Conservation (phyloP, 1,140 invertebrate genomes). For the Neelides sp. region DNA sequence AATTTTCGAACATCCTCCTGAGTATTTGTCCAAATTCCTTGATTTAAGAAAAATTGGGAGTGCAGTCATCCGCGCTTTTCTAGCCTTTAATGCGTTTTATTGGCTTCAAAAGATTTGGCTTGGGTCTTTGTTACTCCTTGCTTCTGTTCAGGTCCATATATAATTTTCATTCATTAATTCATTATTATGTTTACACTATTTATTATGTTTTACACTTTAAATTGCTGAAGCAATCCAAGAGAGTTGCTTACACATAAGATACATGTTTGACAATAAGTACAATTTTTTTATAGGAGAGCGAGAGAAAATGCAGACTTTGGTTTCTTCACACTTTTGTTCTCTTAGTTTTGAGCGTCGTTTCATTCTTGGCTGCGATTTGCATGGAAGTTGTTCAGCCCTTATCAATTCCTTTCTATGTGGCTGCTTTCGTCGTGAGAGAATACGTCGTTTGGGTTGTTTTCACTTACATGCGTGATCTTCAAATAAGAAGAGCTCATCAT, state of each 20-base stretch:
- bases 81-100: not conserved
- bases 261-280: not conserved
- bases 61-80: not conserved
- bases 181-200: not conserved
- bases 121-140: not conserved
- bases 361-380: not conserved
- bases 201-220: not conserved
- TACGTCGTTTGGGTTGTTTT: too few relatives aligned
- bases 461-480: too few relatives aligned
- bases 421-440: not conserved
- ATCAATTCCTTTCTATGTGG: constrained; percentile 9
- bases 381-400: constrained; percentile 1
- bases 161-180: not conserved
- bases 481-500: too few relatives aligned
- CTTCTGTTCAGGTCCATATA: not conserved
- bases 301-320: not conserved
- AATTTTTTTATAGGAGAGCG: not conserved
- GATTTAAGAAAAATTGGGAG: too few relatives aligned
- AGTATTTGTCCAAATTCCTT: too few relatives aligned
- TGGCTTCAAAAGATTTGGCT: constrained; percentile 1
- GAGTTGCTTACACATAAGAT: not conserved
- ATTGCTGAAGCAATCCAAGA: not conserved
- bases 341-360: not conserved
- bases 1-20: too few relatives aligned
- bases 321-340: constrained; percentile 3